These are phyloP conservation scores for Cephus spinipes DNA, from an alignment of 2,888 invertebrate genomes.

Conservation along the genomic window DNA sequence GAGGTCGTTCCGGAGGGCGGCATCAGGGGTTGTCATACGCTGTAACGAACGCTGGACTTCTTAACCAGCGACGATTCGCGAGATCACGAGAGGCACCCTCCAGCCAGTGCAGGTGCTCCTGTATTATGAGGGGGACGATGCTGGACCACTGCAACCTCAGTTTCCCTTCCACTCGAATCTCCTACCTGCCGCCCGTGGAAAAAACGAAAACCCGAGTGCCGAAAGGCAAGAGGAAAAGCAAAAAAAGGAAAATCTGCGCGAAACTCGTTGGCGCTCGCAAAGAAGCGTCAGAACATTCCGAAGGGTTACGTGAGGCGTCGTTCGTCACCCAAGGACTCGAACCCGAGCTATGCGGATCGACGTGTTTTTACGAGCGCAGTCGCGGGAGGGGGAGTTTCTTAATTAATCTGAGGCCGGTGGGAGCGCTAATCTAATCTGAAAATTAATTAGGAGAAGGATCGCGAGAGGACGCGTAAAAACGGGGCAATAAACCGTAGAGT, in stretches of 20 bases:
- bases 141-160: no score
- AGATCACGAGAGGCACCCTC: slow-evolving; percentile 17
- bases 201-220: no score
- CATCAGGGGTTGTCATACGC: slow-evolving; percentile 37
- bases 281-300: no score
- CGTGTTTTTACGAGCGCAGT: not conserved
- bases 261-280: no score
- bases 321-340: no score
- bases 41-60: slow-evolving; percentile 37
- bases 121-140: no score
- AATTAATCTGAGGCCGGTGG: not conserved
- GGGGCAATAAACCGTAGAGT: not conserved
- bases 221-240: no score
- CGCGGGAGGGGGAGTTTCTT: not conserved
- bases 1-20: slow-evolving; percentile 21
- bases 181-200: no score
- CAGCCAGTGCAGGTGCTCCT: slow-evolving; percentile 16
- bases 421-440: slow-evolving; percentile 1
- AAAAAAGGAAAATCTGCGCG: no score
- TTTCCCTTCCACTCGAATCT: no score
- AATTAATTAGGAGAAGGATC: slow-evolving; percentile 4
- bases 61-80: slow-evolving; percentile 25
- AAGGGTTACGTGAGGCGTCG: no score
- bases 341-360: no score
- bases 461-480: not conserved